phyloP scores from a whole-genome alignment of 2,797 vertebrate species.

The Calcarius lapponicus region DNA sequence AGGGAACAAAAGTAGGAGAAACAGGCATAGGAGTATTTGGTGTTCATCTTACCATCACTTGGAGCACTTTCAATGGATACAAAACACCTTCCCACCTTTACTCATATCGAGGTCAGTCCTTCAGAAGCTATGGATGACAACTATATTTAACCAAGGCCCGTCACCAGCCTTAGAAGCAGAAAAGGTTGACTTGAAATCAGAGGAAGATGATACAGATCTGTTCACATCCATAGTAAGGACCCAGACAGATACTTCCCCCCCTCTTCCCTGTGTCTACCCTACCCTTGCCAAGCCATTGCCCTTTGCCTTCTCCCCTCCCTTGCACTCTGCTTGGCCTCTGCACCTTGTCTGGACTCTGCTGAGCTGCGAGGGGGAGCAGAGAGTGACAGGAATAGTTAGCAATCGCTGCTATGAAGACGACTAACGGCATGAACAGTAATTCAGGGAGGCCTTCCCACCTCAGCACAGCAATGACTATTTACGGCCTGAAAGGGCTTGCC shows the following conservation, averaged over 20 bases:
- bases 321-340: fast-evolving
- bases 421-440: not conserved
- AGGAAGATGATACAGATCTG: not conserved
- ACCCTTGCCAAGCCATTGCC: not conserved
- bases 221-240: not conserved
- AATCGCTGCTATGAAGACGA: conserved; percentile 2
- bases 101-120: not conserved
- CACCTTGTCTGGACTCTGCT: not conserved
- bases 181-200: not conserved
- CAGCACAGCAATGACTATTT: conserved; percentile 30
- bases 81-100: not conserved
- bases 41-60: not conserved
- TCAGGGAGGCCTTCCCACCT: conserved; percentile 22
- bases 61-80: not conserved
- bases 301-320: not conserved
- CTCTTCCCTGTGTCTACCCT: not conserved
- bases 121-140: not conserved
- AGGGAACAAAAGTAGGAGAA: not conserved
- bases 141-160: not conserved
- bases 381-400: conserved; percentile 9
- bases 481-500: conserved; percentile 19
- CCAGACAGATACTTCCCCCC: not conserved
- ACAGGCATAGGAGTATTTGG: not conserved
- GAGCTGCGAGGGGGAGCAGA: not conserved
- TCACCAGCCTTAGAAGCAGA: not conserved